Conservation (phyloP, 2,113 vertebrate genomes). For the Pseudonaja textilis region DNA sequence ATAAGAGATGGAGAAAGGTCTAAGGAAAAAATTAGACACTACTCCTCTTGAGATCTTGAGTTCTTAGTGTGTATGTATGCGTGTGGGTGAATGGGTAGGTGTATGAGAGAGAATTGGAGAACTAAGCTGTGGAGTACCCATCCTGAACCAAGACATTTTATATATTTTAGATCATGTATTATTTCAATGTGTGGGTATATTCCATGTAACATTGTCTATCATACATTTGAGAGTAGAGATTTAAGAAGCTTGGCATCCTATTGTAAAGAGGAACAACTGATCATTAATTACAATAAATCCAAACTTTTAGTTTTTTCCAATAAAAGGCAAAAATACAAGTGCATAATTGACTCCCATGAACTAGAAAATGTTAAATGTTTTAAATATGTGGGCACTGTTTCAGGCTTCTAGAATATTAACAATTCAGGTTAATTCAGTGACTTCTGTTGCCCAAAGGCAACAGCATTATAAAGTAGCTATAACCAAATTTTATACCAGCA, state of each 20-base stretch:
- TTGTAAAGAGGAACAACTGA: not conserved
- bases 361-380: not conserved
- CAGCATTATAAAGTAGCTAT: not conserved
- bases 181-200: not conserved
- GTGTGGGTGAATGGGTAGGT: too few species aligned
- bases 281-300: not conserved
- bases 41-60: not conserved
- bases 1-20: too few species aligned
- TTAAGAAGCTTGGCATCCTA: not conserved
- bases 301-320: not conserved
- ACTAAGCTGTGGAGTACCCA: too few species aligned
- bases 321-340: not conserved
- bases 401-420: not conserved
- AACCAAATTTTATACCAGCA: not conserved
- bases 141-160: too few species aligned
- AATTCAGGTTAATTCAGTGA: not conserved
- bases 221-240: too few species aligned
- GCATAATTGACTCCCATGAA: not conserved
- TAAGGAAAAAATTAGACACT: not conserved
- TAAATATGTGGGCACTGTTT: not conserved
- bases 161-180: not conserved
- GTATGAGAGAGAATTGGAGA: too few species aligned
- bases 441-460: not conserved
- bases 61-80: not conserved
- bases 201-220: not conserved